Base-by-base conservation (phyloP, 2,888 invertebrate species). In the Lapara coniferarum region DNA sequence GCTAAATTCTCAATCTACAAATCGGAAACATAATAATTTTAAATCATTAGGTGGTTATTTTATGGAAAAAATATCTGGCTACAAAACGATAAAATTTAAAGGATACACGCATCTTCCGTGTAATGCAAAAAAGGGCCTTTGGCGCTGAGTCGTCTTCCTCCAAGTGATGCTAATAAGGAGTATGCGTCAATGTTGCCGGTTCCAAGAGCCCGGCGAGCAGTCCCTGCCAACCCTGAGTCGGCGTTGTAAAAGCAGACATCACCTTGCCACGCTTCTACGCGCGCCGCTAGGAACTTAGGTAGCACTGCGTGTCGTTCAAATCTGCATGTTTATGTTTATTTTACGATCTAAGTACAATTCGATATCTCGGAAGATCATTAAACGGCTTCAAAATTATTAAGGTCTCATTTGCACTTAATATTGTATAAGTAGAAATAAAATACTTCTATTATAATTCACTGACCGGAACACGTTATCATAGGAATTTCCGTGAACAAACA, bases 31-130 rank as follows among this genome's bases (percentile, higher is more conserved):
- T 10, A 53, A 8, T 16, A n/a, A 6, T 53, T 37, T 37, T 37
- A 37, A 37, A 37, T 37, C 8, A 37, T 8, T 37, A 37, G 1
- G 25, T 25, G 25, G 25, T 25, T 25, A 25, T 25, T 37, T 37
- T 37, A 37, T 37, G 37, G 37, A 2, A 37, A 37, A 37, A 2
- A 3, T 37, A 37, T 37, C 37, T 37, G 37, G 37, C 7, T 37
- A 37, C 37, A 37, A 37, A 37, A 37, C 7, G 2, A 37, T 51
- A 12, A 51, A 25, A 10, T 51, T 59, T 52, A 85, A 91, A 97
- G 97, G 97, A 97, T 97, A 99, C 99, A 99, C 77, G 97, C 97
- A 80, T 98, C 98, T 94, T 99, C 98, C 55, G 97, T 98, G 86
- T 99, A 99, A 51, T 98, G 97, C 70, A 97, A 94, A 71, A 96